A percentile compares a stretch with the other conserved stretches of the same genome.
phyloP scores from a whole-genome alignment of 2,888 invertebrate genomes.

The Chrysotoxum bicinctum region DNA sequence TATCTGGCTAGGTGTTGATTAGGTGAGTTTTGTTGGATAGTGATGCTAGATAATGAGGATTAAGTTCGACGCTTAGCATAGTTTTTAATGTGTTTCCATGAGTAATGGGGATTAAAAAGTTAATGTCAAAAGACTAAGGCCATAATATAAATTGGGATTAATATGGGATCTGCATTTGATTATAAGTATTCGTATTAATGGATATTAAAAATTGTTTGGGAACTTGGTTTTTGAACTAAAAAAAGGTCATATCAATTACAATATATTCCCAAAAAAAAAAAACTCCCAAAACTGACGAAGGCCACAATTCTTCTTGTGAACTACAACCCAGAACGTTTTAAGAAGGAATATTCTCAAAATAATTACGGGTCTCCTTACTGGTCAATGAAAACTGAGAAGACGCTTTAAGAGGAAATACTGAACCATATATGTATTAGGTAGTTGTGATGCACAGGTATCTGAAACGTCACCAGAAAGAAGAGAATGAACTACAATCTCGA shows the following conservation, averaged over 20 bases:
- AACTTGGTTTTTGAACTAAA: not conserved
- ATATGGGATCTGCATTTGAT: not conserved
- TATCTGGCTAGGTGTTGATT: conserved; percentile 59
- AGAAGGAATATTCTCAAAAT: no score
- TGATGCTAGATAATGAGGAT: conserved; percentile 37
- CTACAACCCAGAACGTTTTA: no score
- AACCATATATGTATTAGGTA: no score
- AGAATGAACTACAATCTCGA: no score
- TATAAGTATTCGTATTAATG: not conserved
- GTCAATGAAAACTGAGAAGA: no score
- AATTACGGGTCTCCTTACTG: no score
- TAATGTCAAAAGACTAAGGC: not conserved
- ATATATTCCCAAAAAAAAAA: no score
- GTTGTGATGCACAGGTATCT: no score
- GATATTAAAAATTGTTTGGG: not conserved
- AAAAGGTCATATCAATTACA: not conserved
- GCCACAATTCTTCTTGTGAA: no score
- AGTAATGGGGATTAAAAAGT: conserved; percentile 4
- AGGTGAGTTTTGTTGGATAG: conserved; percentile 33
- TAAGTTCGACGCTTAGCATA: not conserved
- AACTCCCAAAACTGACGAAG: no score
- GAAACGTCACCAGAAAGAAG: no score
- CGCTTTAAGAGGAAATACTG: no score
- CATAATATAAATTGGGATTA: not conserved
- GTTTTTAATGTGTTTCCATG: not conserved